phyloP scores from a whole-genome alignment of 2,888 invertebrate species.

The Melanchra persicariae region DNA sequence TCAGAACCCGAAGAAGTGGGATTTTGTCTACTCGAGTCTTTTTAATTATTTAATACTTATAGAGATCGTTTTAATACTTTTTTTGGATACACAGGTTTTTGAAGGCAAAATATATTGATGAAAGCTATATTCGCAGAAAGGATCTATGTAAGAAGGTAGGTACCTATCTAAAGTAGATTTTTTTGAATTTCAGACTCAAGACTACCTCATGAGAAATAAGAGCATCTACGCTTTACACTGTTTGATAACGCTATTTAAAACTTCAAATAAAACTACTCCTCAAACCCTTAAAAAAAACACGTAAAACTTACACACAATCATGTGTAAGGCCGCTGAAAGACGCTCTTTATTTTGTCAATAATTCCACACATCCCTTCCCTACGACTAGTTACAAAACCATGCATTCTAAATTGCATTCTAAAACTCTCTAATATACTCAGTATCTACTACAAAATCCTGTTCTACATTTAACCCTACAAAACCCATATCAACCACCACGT shows the following conservation, averaged over 20 bases:
- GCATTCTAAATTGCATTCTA: background rate
- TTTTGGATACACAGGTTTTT: too few relatives aligned
- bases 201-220: background rate
- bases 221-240: background rate
- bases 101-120: background rate
- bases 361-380: background rate
- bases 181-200: background rate
- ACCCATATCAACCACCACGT: background rate
- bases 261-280: too few relatives aligned
- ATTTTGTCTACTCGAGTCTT: too few relatives aligned
- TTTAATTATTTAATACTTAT: too few relatives aligned
- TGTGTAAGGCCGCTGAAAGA: background rate
- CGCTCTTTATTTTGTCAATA: conserved; percentile 38
- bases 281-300: too few relatives aligned
- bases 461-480: background rate
- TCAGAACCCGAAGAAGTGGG: background rate
- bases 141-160: too few relatives aligned
- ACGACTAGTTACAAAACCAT: background rate
- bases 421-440: background rate
- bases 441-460: background rate
- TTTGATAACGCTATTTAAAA: too few relatives aligned
- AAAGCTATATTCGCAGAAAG: background rate
- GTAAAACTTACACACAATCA: too few relatives aligned
- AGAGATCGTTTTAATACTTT: too few relatives aligned
- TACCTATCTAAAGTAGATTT: too few relatives aligned